Evolutionary conservation across 1,140 invertebrate genomes (phyloP).

Genomic region (Rhizoglyphus robini): DNA sequence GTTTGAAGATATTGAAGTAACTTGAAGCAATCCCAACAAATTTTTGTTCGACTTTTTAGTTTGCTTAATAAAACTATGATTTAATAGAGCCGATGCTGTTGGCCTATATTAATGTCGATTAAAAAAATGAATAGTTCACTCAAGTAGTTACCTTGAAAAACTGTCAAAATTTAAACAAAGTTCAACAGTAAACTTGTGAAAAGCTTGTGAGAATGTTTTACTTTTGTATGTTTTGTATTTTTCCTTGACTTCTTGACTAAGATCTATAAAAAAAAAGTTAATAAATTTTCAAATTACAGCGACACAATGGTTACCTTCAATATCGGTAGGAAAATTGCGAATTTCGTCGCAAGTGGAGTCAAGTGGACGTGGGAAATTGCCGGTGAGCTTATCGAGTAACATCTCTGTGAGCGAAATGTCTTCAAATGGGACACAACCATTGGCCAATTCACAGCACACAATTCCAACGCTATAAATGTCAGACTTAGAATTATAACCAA

Average conservation of each 20-base stretch:
- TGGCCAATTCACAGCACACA: conserved; percentile 70
- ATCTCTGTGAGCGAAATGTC: conserved; percentile 68
- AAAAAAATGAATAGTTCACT: background rate
- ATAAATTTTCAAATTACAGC: background rate
- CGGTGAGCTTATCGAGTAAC: conserved; percentile 73
- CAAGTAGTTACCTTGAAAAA: conserved; percentile 44
- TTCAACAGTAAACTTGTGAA: conserved; percentile 54
- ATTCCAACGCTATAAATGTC: conserved; percentile 83
- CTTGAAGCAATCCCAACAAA: background rate
- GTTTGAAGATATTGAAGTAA: too few species aligned
- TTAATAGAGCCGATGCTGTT: conserved; percentile 39
- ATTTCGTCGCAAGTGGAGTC: conserved; percentile 53
- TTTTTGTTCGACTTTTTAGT: conserved; percentile 29
- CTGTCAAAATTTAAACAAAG: conserved; percentile 52
- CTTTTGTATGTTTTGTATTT: conserved; percentile 27
- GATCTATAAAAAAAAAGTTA: conserved; percentile 13
- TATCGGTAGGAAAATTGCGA: conserved; percentile 39
- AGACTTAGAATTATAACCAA: conserved; percentile 71
- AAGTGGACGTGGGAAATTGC: conserved; percentile 55
- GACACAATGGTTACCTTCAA: conserved; percentile 33
- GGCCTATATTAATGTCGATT: conserved; percentile 27
- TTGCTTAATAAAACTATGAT: conserved; percentile 58
- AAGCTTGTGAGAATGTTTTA: conserved; percentile 51
- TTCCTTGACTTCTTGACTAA: conserved; percentile 23
- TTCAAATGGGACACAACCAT: conserved; percentile 69